Evolutionary conservation across 2,888 invertebrate species (phyloP).

Genomic region (Himalopsyche anomala): DNA sequence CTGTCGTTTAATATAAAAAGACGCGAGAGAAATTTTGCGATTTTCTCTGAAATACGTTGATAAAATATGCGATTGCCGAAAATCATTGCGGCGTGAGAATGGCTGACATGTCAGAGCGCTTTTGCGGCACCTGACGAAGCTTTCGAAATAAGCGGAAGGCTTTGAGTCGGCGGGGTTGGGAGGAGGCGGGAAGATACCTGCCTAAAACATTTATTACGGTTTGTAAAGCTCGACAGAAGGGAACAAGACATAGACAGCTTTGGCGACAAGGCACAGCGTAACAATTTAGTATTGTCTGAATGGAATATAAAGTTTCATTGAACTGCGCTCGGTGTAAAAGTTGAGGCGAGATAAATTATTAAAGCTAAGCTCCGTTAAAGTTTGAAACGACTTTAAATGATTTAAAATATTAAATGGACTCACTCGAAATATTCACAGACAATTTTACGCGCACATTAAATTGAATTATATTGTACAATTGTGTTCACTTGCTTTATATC

Average conservation of each 20-base stretch:
- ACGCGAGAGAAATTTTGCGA: slow-evolving; percentile 18
- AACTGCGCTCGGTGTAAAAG: slow-evolving; percentile 38
- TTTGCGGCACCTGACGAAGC: slow-evolving; percentile 45
- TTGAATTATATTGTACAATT: not conserved
- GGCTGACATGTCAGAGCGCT: slow-evolving; percentile 53
- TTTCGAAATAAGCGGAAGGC: slow-evolving; percentile 27
- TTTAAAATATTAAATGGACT: slow-evolving; percentile 39
- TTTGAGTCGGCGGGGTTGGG: slow-evolving; percentile 27
- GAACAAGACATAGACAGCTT: slow-evolving; percentile 42
- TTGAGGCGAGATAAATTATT: slow-evolving; percentile 37
- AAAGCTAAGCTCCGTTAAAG: slow-evolving; percentile 37
- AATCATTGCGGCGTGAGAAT: slow-evolving; percentile 44
- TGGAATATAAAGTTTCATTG: slow-evolving; percentile 27
- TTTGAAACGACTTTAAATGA: slow-evolving; percentile 8
- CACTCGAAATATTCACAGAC: not conserved
- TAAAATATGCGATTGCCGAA: slow-evolving; percentile 43
- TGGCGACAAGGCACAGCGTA: slow-evolving; percentile 43
- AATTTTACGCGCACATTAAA: not conserved
- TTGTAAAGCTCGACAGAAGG: slow-evolving; percentile 41
- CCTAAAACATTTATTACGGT: slow-evolving; percentile 51
- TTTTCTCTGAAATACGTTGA: slow-evolving; percentile 24
- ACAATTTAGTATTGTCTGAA: slow-evolving; percentile 42
- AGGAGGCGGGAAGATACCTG: slow-evolving; percentile 32
- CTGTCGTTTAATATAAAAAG: slow-evolving; percentile 38
- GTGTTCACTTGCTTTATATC: too few relatives aligned